These are phyloP conservation scores for Falcunculus frontatus DNA, from an alignment of 2,113 vertebrate genomes.

Conservation along the genomic window DNA sequence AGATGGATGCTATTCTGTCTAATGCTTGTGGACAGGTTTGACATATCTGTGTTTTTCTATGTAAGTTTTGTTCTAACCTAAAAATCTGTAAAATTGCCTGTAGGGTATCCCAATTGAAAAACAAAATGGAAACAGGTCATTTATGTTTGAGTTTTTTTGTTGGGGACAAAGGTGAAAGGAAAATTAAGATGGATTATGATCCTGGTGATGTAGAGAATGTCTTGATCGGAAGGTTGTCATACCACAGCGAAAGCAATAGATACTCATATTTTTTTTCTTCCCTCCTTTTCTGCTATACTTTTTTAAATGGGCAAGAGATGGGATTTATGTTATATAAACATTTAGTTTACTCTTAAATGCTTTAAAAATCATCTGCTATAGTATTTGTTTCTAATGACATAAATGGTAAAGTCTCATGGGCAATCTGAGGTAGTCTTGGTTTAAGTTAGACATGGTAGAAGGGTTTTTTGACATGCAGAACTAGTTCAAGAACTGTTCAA, in stretches of 20 bases:
- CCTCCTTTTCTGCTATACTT: background rate
- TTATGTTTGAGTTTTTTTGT: background rate
- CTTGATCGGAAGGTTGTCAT: background rate
- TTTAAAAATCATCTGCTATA: background rate
- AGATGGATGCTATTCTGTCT: background rate
- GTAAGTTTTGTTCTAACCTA: background rate
- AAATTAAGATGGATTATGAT: background rate
- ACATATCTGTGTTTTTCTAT: background rate
- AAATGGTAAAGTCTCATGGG: background rate
- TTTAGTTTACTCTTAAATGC: background rate
- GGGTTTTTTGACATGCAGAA: background rate
- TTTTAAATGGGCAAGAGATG: background rate
- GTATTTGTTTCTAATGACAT: background rate
- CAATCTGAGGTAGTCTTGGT: background rate
- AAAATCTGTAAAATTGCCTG: background rate
- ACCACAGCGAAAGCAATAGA: background rate
- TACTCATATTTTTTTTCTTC: background rate
- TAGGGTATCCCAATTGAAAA: background rate
- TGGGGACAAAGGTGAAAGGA: background rate
- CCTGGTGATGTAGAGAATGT: background rate
- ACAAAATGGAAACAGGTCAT: background rate
- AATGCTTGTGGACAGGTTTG: background rate
- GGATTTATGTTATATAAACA: background rate
- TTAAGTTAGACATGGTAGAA: background rate
- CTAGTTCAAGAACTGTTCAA: background rate